Evolutionary conservation across 2,888 invertebrate species (phyloP), one percentile per base, ranked within the genome.

Genomic region (Hyles lineata): DNA sequence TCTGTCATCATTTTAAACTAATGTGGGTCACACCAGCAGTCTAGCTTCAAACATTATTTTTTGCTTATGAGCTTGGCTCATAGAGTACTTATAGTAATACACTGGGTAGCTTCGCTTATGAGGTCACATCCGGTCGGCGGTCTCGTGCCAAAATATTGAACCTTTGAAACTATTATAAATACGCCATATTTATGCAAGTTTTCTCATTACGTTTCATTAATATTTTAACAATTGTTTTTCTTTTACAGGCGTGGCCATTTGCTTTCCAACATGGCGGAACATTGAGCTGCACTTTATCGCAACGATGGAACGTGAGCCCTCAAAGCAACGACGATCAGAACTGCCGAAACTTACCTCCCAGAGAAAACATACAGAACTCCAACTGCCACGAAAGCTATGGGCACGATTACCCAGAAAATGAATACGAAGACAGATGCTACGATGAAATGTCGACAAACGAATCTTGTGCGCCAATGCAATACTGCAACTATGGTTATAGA

Each of bases 201-300:
- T 29, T 35, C 8, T 35, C 35, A 7, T 35, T 35, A 35, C 35
- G 5, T 8, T 35, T 35, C 35, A 35, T 7, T 8, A 35, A 35
- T 11, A 11, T 11, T 43, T 50, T 0, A 58, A 60, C 8, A 62
- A 58, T 70, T 21, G 35, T 25, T 70, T 70, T 25, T 73, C 59
- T 76, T 96, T 43, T 95, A 35, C 95, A 97, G 97, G 97, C 97
- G n/a, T 97, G 97, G 97, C 97, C 97, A 0, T 97, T 97, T 84
- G 96, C 96, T 74, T 97, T 97, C 85, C 97, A 97, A 88, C 96
- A 96, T 76, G 95, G 95, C 21, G 95, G 95, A 1, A 85, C 94
- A 8, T 88, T 95, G 74, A 93, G 92, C 80, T 93, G 92, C 80
- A 87, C 92, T 1, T 90, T 93, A 74, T 92, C 94, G 0, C 94